Evolutionary conservation across 2,888 invertebrate genomes (phyloP).

Genomic region (Linyphia triangularis): DNA sequence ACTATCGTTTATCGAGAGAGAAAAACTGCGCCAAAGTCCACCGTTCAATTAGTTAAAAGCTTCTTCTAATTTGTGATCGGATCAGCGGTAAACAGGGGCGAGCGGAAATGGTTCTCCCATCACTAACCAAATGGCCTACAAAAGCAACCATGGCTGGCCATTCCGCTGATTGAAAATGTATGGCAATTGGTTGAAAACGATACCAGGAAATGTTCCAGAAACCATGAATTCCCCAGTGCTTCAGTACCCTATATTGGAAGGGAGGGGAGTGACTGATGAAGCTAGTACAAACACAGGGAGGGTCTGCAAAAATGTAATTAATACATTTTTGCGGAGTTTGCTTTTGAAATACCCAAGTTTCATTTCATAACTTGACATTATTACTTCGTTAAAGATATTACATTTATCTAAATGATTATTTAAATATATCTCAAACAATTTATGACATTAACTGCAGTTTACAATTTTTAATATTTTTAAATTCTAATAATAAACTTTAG

Average conservation of each 20-base stretch:
- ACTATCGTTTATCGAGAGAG: too few species aligned
- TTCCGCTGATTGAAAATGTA: conserved; percentile 48
- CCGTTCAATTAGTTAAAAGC: neutral
- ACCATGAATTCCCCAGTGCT: conserved; percentile 53
- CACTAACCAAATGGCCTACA: conserved; percentile 68
- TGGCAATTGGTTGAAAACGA: conserved; percentile 27
- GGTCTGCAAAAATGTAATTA: neutral
- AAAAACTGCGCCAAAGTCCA: too few species aligned
- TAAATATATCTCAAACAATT: too few species aligned
- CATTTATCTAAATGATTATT: too few species aligned
- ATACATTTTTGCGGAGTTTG: too few species aligned
- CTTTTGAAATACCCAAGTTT: too few species aligned
- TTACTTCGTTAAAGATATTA: too few species aligned
- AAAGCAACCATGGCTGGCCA: conserved; percentile 8
- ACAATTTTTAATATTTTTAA: too few species aligned
- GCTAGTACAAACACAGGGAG: neutral
- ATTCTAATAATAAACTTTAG: too few species aligned
- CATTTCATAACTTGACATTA: too few species aligned
- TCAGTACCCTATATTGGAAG: conserved; percentile 28
- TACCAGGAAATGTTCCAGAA: conserved; percentile 54
- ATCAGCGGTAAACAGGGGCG: neutral
- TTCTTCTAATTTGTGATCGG: neutral
- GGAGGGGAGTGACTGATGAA: neutral
- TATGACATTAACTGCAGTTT: too few species aligned
- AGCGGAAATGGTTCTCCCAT: conserved; percentile 14